These are phyloP conservation scores for Andrena minutula DNA, from an alignment of 2,888 invertebrate species.

Conservation along the genomic window DNA sequence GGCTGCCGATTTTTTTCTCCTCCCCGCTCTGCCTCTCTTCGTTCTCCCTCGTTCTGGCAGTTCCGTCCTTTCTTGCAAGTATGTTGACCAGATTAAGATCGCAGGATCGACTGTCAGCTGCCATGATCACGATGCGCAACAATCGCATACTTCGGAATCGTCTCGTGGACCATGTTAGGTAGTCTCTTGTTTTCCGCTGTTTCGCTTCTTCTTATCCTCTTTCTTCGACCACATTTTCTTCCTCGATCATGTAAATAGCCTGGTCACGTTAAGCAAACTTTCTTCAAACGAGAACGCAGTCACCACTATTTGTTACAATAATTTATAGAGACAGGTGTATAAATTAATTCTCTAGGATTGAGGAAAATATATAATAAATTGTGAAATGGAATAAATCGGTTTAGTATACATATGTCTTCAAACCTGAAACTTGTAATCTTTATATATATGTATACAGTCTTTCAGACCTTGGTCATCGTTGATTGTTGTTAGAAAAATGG, in stretches of 20 bases:
- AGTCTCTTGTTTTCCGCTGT: constrained; percentile 32
- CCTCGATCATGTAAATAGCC: background rate
- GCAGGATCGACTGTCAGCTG: constrained; percentile 82
- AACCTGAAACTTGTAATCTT: no score
- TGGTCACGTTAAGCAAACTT: background rate
- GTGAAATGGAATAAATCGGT: no score
- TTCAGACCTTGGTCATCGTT: no score
- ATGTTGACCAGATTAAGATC: constrained; percentile 82
- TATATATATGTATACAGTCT: no score
- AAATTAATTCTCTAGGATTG: background rate
- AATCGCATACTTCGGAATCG: constrained; percentile 66
- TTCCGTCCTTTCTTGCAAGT: constrained; percentile 70
- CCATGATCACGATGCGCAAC: constrained; percentile 64
- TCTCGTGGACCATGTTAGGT: constrained; percentile 73
- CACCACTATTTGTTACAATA: background rate
- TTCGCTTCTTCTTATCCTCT: constrained; percentile 26
- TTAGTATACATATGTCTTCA: no score
- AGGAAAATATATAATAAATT: no score
- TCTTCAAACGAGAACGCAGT: background rate
- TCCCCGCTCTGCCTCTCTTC: background rate
- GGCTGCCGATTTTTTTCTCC: constrained; percentile 68
- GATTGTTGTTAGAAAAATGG: no score
- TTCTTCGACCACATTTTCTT: background rate
- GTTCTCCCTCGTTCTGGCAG: constrained; percentile 12
- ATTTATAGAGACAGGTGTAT: background rate